phyloP scores from a whole-genome alignment of 2,797 vertebrate genomes.

The Perodicticus potto region DNA sequence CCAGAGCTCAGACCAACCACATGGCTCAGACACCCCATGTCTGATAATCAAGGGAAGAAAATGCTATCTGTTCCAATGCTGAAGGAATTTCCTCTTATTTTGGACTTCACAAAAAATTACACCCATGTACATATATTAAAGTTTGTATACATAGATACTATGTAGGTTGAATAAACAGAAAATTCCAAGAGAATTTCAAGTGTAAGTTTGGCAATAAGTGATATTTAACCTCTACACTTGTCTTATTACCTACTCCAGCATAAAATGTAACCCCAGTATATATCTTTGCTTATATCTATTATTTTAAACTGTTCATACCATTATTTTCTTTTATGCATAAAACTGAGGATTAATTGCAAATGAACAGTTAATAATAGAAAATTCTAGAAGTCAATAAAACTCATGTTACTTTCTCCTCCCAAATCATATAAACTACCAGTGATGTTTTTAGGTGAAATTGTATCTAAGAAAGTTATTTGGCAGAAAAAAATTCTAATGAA shows the following conservation, averaged over 20 bases:
- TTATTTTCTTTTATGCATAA: background rate
- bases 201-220: background rate
- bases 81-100: background rate
- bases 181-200: background rate
- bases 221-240: background rate
- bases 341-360: background rate
- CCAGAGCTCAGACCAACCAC: background rate
- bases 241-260: background rate
- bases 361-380: background rate
- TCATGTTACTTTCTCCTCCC: background rate
- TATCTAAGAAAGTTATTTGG: background rate
- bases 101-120: background rate
- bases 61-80: background rate
- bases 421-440: background rate
- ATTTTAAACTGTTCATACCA: background rate
- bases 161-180: slow-evolving; percentile 4
- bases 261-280: background rate
- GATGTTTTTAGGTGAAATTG: slow-evolving; percentile 3
- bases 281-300: background rate
- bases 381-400: background rate
- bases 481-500: background rate
- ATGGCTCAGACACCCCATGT: background rate
- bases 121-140: background rate
- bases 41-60: slow-evolving; percentile 20
- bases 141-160: background rate